phyloP scores from a whole-genome alignment of 1,140 invertebrate genomes.

The Ceratina calcarata region DNA sequence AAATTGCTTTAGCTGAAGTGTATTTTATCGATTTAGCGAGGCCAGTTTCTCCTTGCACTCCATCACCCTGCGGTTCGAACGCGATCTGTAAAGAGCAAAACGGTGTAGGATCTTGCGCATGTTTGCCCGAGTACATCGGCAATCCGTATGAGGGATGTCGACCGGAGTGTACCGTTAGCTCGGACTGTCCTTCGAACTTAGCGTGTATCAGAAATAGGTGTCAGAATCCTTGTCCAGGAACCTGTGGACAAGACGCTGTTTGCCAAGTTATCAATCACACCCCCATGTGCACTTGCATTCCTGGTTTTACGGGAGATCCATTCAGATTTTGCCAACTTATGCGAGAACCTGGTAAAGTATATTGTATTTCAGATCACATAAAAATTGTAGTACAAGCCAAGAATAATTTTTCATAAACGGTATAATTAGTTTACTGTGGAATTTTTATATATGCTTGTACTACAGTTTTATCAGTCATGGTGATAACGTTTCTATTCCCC shows the following conservation, averaged over 20 bases:
- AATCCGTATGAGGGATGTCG: slow-evolving; percentile 86
- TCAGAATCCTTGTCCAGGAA: slow-evolving; percentile 87
- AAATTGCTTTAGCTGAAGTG: neutral
- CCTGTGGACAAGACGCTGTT: slow-evolving; percentile 86
- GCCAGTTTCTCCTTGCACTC: slow-evolving; percentile 80
- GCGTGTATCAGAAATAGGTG: slow-evolving; percentile 90
- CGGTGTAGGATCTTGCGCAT: slow-evolving; percentile 68
- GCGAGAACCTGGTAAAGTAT: slow-evolving; percentile 48
- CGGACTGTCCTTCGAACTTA: slow-evolving; percentile 84
- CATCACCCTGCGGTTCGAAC: slow-evolving; percentile 82
- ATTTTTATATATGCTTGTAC: neutral
- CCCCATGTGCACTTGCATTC: slow-evolving; percentile 86
- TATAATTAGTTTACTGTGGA: neutral
- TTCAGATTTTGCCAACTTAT: slow-evolving; percentile 83
- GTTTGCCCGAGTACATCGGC: slow-evolving; percentile 83
- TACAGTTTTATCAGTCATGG: neutral
- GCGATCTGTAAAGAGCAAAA: slow-evolving; percentile 79
- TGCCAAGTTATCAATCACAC: slow-evolving; percentile 87
- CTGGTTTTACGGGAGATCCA: slow-evolving; percentile 86
- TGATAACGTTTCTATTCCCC: neutral
- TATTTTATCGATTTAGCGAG: slow-evolving; percentile 7
- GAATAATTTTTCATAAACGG: neutral
- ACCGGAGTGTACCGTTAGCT: slow-evolving; percentile 86
- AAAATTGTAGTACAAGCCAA: neutral
- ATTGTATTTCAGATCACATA: neutral